Evolutionary conservation across 1,140 invertebrate species (phyloP).

Genomic region (Drosophila ambigua): DNA sequence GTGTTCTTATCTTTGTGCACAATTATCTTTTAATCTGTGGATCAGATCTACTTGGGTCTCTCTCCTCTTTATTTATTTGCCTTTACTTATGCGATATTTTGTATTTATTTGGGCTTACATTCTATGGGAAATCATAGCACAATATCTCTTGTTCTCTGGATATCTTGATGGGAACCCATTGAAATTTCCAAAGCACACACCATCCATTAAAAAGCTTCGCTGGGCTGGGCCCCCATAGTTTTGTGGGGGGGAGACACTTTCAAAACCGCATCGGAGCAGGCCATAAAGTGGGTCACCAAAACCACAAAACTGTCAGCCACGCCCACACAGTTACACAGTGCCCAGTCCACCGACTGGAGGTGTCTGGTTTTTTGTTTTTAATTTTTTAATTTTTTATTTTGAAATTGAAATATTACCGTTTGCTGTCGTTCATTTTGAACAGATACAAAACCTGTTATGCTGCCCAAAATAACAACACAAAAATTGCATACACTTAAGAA

Average conservation of each 20-base stretch:
- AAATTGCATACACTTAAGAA: constrained; percentile 39
- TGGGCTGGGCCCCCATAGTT: constrained; percentile 11
- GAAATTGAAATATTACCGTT: constrained; percentile 36
- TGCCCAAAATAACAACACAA: constrained; percentile 7
- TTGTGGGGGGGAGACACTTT: constrained; percentile 27
- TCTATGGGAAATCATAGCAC: neutral
- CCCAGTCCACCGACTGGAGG: neutral
- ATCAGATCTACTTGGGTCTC: no score
- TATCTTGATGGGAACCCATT: neutral
- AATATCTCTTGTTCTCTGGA: constrained; percentile 2
- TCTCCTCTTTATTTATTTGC: no score
- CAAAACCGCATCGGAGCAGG: constrained; percentile 33
- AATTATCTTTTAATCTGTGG: no score
- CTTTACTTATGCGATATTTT: no score
- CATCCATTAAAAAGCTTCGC: constrained; percentile 1
- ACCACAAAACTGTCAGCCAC: constrained; percentile 24
- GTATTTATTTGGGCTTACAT: no score
- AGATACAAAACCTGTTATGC: constrained; percentile 30
- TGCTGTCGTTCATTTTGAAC: constrained; percentile 26
- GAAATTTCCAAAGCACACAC: constrained; percentile 3
- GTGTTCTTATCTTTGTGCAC: no score
- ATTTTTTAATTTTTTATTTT: constrained; percentile 2
- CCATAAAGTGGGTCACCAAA: constrained; percentile 41
- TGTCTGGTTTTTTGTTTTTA: constrained; percentile 32
- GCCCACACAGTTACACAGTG: constrained; percentile 17